Evolutionary conservation across 2,113 vertebrate genomes (phyloP).

Genomic region (Pipa parva): DNA sequence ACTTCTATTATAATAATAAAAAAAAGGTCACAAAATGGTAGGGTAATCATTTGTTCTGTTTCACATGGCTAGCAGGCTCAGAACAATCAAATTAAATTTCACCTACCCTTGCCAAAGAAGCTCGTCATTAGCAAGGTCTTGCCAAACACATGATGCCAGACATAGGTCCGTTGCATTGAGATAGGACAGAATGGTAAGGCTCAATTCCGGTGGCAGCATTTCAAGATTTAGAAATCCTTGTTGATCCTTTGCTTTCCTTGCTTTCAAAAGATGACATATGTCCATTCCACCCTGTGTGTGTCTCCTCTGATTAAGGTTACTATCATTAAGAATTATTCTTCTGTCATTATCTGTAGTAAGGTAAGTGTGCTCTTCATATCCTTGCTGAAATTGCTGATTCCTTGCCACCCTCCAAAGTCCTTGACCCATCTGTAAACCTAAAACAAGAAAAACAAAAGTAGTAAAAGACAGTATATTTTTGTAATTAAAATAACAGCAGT

Average conservation of each 20-base stretch:
- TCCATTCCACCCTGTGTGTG: conserved; percentile 80
- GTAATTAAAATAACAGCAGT: background rate
- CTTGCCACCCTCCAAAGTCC: conserved; percentile 93
- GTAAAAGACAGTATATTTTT: background rate
- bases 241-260: conserved; percentile 79
- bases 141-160: conserved; percentile 95
- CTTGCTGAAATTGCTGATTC: conserved; percentile 89
- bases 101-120: conserved; percentile 97
- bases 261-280: conserved; percentile 85
- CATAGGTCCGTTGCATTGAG: conserved; percentile 97
- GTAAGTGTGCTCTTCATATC: conserved; percentile 74
- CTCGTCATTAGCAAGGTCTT: conserved; percentile 90
- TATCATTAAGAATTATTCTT: conserved; percentile 59
- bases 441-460: conserved; percentile 45
- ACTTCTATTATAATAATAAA: no score
- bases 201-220: conserved; percentile 92
- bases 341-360: conserved; percentile 64
- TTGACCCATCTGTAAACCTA: conserved; percentile 92
- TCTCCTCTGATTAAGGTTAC: conserved; percentile 61
- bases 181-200: conserved; percentile 96
- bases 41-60: no score
- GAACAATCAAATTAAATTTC: background rate
- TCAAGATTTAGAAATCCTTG: conserved; percentile 92
- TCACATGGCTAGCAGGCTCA: no score
- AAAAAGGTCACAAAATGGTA: no score